Evolutionary conservation across 2,888 invertebrate species (phyloP).

Genomic region (Hypselothyrea guttata): DNA sequence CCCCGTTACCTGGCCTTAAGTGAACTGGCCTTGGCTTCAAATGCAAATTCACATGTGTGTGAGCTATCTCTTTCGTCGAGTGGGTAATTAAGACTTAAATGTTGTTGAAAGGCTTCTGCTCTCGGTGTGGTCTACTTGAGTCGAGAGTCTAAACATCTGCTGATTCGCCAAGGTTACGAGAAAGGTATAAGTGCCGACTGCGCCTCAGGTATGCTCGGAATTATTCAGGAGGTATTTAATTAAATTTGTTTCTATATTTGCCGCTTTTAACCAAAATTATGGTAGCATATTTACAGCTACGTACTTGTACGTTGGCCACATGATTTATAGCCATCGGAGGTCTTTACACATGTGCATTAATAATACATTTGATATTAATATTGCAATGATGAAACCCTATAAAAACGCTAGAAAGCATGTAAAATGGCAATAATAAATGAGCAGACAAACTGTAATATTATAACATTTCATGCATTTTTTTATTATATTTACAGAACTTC

Average conservation of each 20-base stretch:
- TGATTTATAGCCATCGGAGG: too few species aligned
- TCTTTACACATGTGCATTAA: constrained; percentile 42
- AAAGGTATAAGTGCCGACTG: background rate
- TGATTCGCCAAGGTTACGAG: constrained; percentile 5
- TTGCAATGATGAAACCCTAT: constrained; percentile 41
- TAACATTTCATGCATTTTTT: constrained; percentile 40
- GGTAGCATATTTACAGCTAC: too few species aligned
- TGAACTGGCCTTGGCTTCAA: constrained; percentile 16
- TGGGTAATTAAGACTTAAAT: background rate
- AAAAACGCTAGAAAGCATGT: constrained; percentile 14
- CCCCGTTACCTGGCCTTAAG: constrained; percentile 16
- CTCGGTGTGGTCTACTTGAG: too few species aligned
- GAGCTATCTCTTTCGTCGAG: background rate
- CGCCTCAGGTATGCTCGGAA: background rate
- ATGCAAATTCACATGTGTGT: background rate
- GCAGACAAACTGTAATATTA: constrained; percentile 8
- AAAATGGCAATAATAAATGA: constrained; percentile 46
- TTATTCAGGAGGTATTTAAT: constrained; percentile 19
- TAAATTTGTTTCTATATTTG: background rate
- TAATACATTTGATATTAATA: constrained; percentile 63
- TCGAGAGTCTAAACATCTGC: background rate
- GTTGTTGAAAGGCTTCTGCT: background rate
- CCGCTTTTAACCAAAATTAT: too few species aligned
- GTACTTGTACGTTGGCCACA: too few species aligned
- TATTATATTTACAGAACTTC: constrained; percentile 35